Base-by-base conservation (phyloP, 2,888 invertebrate genomes). In the Mesochorus sp. region DNA sequence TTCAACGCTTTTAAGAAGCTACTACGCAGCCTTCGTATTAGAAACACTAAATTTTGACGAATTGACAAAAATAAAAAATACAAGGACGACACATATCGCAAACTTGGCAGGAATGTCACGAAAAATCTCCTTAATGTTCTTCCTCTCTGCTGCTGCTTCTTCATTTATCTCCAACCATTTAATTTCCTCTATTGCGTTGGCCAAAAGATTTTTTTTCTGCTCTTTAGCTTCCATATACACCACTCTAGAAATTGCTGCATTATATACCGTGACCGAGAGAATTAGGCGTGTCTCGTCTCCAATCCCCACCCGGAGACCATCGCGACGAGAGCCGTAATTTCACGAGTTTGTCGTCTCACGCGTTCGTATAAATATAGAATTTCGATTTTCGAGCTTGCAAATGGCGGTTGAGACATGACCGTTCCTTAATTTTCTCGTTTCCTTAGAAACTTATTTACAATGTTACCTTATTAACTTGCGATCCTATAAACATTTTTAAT, bases 271-370 rank as follows among this genome's bases (percentile, higher is more conserved):
- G 64, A 67, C 21, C 47, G 42, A n/a, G n/a, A 49, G 67, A 75
- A 80, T 80, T 77, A 77, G 79, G 77, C 80, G 72, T 82, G 79
- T 70, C 72, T 28, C 59, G 34, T 51, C 34, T 70, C 47, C 34
- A 61, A 61, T 31, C 55, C 47, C 68, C 71, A 70, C 59, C 51
- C 19, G 12, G 26, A 44, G 44, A 42, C n/a, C 49, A 57, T 44
- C 42, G 17, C 19, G 21, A 64, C 51, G 49, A 34, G 44, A 67
- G 34, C 47, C 42, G 24, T 47, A 21, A 44, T 64, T 28, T 53
- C 51, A 26, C 51, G 70, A 59, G 28, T 66, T 51, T 37, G 62
- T 78, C 74, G 64, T 70, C 73, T 34, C 70, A 8, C 34, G 44
- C 59, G 70, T 47, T 12, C 1, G 70, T 66, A 19, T 64, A 70